Base-by-base conservation (phyloP, 2,888 invertebrate genomes). In the Pyrrhia umbra region DNA sequence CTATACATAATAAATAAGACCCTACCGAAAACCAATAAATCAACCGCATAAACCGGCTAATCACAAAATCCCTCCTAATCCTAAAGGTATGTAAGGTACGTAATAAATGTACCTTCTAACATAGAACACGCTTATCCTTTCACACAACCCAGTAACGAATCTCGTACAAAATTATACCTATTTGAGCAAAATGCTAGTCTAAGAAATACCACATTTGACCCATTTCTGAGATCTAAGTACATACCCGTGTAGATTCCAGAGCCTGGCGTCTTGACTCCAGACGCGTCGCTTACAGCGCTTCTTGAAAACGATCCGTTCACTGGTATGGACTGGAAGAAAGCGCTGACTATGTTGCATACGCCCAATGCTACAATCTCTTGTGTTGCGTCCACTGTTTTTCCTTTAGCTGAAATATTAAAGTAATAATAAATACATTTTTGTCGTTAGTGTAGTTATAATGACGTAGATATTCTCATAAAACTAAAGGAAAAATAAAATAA, bases 281-380 rank as follows among this genome's bases (percentile, higher is more conserved):
- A 97, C 49, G 97, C 96, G 71, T 97, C 96, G 90, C 97, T 97
- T 39, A 98, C 97, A 66, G 97, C 98, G 83, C 97, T 96, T 77
- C 97, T 92, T 0, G 97, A 96, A 86, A 97, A 97, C 2, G 97
- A 97, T 34, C 97, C 97, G 85, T 96, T 96, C 27, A 97, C 96
- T 0, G 98, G 97, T 88, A 97, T 97, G 0, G 97, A 97, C n/a
- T 96, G 95, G 83, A 97, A 96, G 88, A 97, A 97, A 42, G 97
- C 96, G 61, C 97, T 97, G 39, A 96, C 88, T 20, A 97, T 87
- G 90, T 97, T 98, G 85, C 97, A 97, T 10, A 96, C 85, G n/a
- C 97, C 97, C 47, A 98, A 91, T 0, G 97, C 97, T 49, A 97
- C 90, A 90, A 98, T 96, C 93, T 98, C 98, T 91, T 98, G 98